Percentiles rank a stretch among this genome's conserved stretches.
Conservation (phyloP, 2,113 vertebrate genomes). For the Cebidichthys violaceus region DNA sequence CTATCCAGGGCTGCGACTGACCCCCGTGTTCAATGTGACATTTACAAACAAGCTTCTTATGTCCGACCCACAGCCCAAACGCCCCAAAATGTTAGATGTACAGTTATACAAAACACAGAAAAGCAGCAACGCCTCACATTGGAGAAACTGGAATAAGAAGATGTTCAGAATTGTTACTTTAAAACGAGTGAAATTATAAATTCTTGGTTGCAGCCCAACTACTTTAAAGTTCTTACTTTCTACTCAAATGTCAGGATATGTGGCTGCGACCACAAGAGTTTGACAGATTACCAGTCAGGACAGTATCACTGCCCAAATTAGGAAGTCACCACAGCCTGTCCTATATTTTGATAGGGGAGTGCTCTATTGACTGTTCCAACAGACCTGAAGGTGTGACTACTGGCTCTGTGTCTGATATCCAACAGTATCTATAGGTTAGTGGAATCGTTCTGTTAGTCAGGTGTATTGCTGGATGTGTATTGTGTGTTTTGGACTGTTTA, state of each 20-base stretch:
- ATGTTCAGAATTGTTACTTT: background rate
- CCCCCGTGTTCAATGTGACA: background rate
- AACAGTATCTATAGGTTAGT: background rate
- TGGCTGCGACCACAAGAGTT: background rate
- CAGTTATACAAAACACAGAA: background rate
- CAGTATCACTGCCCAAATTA: background rate
- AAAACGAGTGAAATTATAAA: background rate
- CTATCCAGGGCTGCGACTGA: background rate
- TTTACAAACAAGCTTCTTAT: background rate
- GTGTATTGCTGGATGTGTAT: background rate
- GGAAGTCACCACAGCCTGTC: conserved; percentile 22
- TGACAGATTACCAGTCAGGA: background rate
- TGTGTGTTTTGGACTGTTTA: conserved; percentile 1
- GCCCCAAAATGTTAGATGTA: background rate
- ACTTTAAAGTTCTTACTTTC: background rate
- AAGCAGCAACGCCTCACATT: background rate
- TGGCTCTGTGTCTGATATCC: background rate
- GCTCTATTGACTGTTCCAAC: conserved; percentile 38
- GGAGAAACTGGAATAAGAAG: background rate
- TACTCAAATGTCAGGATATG: background rate
- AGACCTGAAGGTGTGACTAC: conserved; percentile 14
- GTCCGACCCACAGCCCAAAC: background rate
- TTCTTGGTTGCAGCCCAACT: background rate
- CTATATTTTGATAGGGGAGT: conserved; percentile 21
- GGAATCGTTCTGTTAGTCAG: background rate